These are phyloP conservation scores for Cololabis saira DNA, from an alignment of 2,113 vertebrate species.

Conservation along the genomic window DNA sequence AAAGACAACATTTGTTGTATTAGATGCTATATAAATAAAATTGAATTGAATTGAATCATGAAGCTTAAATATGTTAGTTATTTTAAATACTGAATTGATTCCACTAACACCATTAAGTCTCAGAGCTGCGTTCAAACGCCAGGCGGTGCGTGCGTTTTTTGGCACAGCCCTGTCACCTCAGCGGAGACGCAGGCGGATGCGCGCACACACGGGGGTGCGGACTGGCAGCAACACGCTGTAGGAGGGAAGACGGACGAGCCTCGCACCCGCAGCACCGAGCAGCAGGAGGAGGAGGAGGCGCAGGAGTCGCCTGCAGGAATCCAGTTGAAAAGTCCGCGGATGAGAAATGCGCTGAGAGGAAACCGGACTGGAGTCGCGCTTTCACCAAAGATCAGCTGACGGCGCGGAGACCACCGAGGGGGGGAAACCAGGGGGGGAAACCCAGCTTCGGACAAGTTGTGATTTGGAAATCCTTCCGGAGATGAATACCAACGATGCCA, in stretches of 20 bases:
- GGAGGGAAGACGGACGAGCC: conserved; percentile 37
- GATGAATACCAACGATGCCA: conserved; percentile 93
- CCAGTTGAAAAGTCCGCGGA: conserved; percentile 55
- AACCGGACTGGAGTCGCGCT: conserved; percentile 13
- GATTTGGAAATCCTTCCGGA: conserved; percentile 52
- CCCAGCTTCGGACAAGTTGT: conserved; percentile 43
- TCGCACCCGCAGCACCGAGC: conserved; percentile 45
- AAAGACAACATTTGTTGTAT: no score
- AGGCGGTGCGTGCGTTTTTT: conserved; percentile 36
- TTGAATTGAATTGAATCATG: no score
- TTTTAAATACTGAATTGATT: neutral
- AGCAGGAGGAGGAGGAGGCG: conserved; percentile 38
- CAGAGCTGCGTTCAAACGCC: neutral
- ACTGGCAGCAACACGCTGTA: conserved; percentile 22
- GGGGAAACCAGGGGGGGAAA: neutral
- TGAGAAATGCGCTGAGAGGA: conserved; percentile 67
- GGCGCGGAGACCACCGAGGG: conserved; percentile 13
- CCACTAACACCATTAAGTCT: conserved; percentile 9
- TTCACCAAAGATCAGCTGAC: conserved; percentile 31
- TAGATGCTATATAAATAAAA: no score
- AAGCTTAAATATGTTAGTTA: neutral
- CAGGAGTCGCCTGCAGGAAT: conserved; percentile 63
- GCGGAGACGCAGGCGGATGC: neutral
- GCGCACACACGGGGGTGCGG: conserved; percentile 7
- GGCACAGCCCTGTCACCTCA: conserved; percentile 43